Conservation (phyloP, 2,113 vertebrate species). For the Tupaia chinensis region DNA sequence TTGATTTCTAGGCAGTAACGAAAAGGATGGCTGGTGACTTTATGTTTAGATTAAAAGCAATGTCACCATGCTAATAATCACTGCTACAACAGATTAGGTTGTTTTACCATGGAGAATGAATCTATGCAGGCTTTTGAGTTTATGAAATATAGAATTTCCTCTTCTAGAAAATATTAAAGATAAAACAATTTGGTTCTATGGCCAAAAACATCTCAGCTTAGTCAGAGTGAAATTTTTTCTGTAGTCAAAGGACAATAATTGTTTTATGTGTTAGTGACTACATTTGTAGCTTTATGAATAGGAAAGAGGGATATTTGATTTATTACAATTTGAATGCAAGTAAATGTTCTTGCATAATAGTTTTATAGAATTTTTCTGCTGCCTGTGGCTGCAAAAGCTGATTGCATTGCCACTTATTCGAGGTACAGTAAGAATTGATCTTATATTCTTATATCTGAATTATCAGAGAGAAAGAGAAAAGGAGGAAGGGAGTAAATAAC, state of each 20-base stretch:
- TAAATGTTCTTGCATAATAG: background rate
- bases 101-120: conserved; percentile 51
- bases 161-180: conserved; percentile 57
- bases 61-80: conserved; percentile 3
- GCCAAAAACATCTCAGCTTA: conserved; percentile 30
- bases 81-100: background rate
- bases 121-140: conserved; percentile 27
- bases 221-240: conserved; percentile 51
- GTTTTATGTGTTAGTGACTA: background rate
- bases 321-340: background rate
- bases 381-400: background rate
- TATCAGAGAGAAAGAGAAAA: background rate
- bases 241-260: conserved; percentile 46
- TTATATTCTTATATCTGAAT: conserved; percentile 34
- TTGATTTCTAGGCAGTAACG: conserved; percentile 45
- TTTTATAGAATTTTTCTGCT: background rate
- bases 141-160: conserved; percentile 43
- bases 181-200: conserved; percentile 3
- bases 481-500: background rate
- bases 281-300: conserved; percentile 33
- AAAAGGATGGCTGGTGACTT: background rate
- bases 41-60: conserved; percentile 37
- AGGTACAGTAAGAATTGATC: background rate
- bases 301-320: conserved; percentile 40
- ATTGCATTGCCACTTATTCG: background rate